Evolutionary conservation across 1,140 invertebrate genomes (phyloP).

Genomic region (Calosoma granatense): DNA sequence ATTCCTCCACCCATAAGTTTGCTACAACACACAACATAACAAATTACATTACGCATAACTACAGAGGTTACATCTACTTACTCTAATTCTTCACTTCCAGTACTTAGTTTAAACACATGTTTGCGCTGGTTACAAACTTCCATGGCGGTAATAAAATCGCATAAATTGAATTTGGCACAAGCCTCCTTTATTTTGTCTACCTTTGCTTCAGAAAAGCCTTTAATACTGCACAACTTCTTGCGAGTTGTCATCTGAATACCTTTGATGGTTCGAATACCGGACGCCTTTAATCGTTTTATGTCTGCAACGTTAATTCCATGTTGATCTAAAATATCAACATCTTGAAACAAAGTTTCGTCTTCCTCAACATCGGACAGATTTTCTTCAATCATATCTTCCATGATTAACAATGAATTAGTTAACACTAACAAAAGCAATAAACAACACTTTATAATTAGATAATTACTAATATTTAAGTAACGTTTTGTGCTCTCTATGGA

Average conservation of each 20-base stretch:
- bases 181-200: conserved; percentile 79
- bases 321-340: conserved; percentile 44
- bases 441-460: too few relatives aligned
- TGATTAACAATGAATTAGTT: conserved; percentile 18
- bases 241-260: conserved; percentile 72
- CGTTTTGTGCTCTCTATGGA: too few relatives aligned
- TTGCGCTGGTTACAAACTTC: conserved; percentile 63
- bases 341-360: conserved; percentile 42
- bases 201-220: conserved; percentile 71
- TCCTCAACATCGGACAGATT: conserved; percentile 35
- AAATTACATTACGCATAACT: background rate
- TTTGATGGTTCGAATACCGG: conserved; percentile 71
- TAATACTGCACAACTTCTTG: conserved; percentile 61
- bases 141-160: conserved; percentile 61
- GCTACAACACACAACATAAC: conserved; percentile 35
- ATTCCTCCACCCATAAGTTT: conserved; percentile 71
- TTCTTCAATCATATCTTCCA: conserved; percentile 34
- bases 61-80: conserved; percentile 39
- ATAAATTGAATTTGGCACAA: conserved; percentile 43
- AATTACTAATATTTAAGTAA: too few relatives aligned
- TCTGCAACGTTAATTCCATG: conserved; percentile 47
- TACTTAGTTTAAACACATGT: conserved; percentile 60
- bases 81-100: conserved; percentile 64
- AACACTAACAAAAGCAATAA: conserved; percentile 1
- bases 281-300: conserved; percentile 66